These are phyloP conservation scores for Meriones psammophilus DNA, from an alignment of 2,797 vertebrate genomes.

Conservation along the genomic window DNA sequence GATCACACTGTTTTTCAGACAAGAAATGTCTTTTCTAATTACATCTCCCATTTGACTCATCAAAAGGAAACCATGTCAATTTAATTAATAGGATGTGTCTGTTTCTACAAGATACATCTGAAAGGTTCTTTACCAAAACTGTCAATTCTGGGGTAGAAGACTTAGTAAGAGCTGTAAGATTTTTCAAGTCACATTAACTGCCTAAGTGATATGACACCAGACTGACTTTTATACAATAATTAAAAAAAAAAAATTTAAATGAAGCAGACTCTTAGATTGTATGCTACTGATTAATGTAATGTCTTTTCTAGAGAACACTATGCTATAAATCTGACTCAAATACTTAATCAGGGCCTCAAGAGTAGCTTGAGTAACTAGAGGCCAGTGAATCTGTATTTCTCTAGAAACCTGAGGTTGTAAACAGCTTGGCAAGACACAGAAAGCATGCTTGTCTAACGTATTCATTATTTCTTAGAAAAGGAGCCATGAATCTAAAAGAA, in stretches of 20 bases:
- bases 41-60: slow-evolving; percentile 22
- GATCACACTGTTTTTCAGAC: slow-evolving; percentile 17
- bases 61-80: slow-evolving; percentile 42
- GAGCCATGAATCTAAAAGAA: not conserved
- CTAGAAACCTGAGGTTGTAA: slow-evolving; percentile 16
- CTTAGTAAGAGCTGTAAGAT: not conserved
- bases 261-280: slow-evolving; percentile 15
- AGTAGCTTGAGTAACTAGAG: not conserved
- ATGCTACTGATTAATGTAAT: slow-evolving; percentile 1
- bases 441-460: not conserved
- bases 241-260: slow-evolving; percentile 33
- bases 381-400: not conserved
- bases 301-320: slow-evolving; percentile 33
- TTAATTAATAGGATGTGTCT: slow-evolving; percentile 38
- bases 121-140: slow-evolving; percentile 44
- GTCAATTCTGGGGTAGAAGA: not conserved
- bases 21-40: slow-evolving; percentile 53
- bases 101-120: slow-evolving; percentile 48
- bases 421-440: slow-evolving; percentile 32
- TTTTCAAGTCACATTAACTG: not conserved
- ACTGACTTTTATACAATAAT: not conserved
- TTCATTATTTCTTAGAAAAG: slow-evolving; percentile 27
- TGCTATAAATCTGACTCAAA: not conserved
- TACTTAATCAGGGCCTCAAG: not conserved
- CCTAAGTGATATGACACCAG: not conserved